These are phyloP conservation scores for Lycocorax pyrrhopterus DNA, from an alignment of 2,113 vertebrate genomes.

Conservation along the genomic window DNA sequence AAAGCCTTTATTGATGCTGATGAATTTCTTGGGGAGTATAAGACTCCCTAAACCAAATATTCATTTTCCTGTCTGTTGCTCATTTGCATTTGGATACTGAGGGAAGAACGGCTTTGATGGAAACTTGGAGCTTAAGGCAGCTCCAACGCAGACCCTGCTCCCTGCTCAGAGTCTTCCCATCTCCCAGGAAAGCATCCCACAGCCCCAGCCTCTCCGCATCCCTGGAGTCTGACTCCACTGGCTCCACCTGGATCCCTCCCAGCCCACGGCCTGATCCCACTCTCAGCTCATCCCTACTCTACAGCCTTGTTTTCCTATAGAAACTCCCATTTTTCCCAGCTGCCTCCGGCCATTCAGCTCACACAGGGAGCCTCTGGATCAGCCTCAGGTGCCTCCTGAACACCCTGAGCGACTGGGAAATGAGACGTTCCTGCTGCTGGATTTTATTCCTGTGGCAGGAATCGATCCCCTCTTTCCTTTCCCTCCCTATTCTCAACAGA, in stretches of 20 bases:
- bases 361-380: not conserved
- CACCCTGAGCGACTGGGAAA: not conserved
- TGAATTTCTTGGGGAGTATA: not conserved
- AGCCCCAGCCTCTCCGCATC: no score
- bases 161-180: no score
- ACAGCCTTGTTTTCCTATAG: not conserved
- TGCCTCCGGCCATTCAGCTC: not conserved
- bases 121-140: not conserved
- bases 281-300: not conserved
- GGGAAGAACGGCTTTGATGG: not conserved
- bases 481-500: not conserved
- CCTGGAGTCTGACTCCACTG: not conserved
- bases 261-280: not conserved
- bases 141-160: not conserved
- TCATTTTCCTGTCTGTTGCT: not conserved
- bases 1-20: not conserved
- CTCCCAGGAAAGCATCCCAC: not conserved
- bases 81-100: not conserved
- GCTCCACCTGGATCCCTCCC: not conserved
- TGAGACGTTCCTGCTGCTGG: not conserved
- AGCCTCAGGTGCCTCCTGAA: rapidly evolving
- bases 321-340: not conserved
- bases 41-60: not conserved
- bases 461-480: not conserved
- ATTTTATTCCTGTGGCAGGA: not conserved